Evolutionary conservation across 2,113 vertebrate genomes (phyloP), one percentile per base, ranked within the genome.

Genomic region (Chaenocephalus aceratus): DNA sequence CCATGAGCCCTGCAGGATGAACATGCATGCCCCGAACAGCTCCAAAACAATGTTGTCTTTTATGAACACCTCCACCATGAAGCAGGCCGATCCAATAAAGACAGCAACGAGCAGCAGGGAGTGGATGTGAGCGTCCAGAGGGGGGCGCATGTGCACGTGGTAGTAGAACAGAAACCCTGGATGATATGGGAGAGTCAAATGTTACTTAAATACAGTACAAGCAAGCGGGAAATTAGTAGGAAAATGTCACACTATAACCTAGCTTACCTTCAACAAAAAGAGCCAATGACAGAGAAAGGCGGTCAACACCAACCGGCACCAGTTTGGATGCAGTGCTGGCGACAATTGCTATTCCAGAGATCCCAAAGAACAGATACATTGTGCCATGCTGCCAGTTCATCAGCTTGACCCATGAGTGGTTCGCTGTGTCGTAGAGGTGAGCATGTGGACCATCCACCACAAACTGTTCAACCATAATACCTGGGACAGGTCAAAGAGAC

Each of bases 311-410:
- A 48, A 6, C 9, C 0, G 97, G 97, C 18, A 95, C 48, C 12
- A 48, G 68, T 52, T 65, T 86, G 34, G 75, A 80, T 18, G 84
- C 3, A 10, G 75, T 88, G 16, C 89, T 95, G 79, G 95, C 68
- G 75, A 99, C 77, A 1, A 97, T 93, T 0, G 92, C 83, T 2
- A 95, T 49, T 5, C 97, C 98, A 0, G 95, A 95, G 72, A 97
- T 91, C 0, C 95, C 95, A 0, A 94, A 99, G 94, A 99, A 99
- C 10, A 99, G 92, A 87, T 99, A 99, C 98, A 99, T 99, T 69
- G 98, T 99, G 89, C 91, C 90, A 93, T 99, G 98, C 87, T 99
- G 98, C 98, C 98, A 99, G 90, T 99, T 99, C 97, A 99, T 99
- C 65, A 98, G 87, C 89, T 99, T 99, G 15, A 97, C 93, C 98